Conservation (phyloP, 2,888 invertebrate genomes). For the Pristionchus japonicus region DNA sequence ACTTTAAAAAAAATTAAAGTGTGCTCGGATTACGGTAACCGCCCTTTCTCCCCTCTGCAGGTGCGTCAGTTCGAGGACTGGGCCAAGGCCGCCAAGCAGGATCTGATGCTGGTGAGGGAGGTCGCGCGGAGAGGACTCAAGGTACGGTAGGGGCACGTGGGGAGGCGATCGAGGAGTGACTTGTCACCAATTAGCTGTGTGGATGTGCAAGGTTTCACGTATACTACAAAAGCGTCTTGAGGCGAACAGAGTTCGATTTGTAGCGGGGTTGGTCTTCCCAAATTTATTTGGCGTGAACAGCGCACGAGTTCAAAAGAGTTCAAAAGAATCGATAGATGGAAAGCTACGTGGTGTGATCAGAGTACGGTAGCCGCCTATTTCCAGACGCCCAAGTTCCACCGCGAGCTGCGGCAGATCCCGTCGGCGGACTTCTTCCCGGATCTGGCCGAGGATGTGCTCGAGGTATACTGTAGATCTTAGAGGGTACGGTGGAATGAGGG, state of each 20-base stretch:
- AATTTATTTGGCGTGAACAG: no score
- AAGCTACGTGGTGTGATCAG: not conserved
- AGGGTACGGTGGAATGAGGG: not conserved
- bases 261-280: no score
- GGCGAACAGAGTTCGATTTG: no score
- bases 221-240: no score
- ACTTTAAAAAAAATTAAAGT: no score
- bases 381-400: slow-evolving; percentile 83
- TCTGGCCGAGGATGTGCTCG: slow-evolving; percentile 77
- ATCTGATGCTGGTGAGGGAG: slow-evolving; percentile 87
- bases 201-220: no score
- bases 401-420: slow-evolving; percentile 87
- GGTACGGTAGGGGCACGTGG: slow-evolving; percentile 25
- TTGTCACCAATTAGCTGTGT: no score
- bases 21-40: no score
- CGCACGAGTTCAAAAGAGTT: no score
- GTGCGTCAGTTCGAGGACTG: slow-evolving; percentile 82
- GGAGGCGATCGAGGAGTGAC: not conserved
- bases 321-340: no score
- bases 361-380: not conserved
- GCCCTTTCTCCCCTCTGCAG: slow-evolving; percentile 29
- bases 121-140: slow-evolving; percentile 79
- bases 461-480: no score
- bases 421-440: slow-evolving; percentile 82
- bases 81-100: slow-evolving; percentile 87